Evolutionary conservation across 2,113 vertebrate genomes (phyloP), one percentile per base, ranked within the genome.

Genomic region (Periophthalmus modestus): DNA sequence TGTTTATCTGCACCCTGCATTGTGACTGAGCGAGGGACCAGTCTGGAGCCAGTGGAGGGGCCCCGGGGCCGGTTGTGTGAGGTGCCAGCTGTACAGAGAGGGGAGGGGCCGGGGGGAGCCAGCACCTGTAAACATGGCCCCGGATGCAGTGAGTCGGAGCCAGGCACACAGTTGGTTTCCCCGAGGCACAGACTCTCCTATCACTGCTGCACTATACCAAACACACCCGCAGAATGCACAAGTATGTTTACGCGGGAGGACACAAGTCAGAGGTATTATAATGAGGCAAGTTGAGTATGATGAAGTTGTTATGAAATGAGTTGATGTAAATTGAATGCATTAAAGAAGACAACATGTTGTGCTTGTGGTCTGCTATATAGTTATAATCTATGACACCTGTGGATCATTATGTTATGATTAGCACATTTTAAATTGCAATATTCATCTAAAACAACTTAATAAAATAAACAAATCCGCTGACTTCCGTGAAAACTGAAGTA

Each of bases 61-160:
- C 61, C 89, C 87, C 84, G 72, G 16, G 48, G 43, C 75, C 77
- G 73, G 82, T 71, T 75, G 85, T 5, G 21, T 39, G 33, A 74
- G 59, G 73, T 84, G 86, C 85, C 90, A 93, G 88, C 79, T 90
- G 90, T 62, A 79, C 68, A 7, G 71, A 36, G 19, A 47, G 83
- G 14, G 50, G 50, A 54, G 50, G 19, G 83, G 90, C 89, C 88
- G 85, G 78, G 88, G 89, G 91, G 88, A 83, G 70, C n/a, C 58
- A 87, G 87, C 90, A 91, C 88, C 87, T 91, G 89, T 89, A 87
- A 91, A 90, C 86, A 89, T 72, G 82, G 78, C 73, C 65, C 34
- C 69, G 63, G 33, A 48, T 33, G 39, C 2, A 57, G 83, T 84
- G 87, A 87, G 74, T 54, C 52, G 28, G 6, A 63, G 86, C 85